Evolutionary conservation across 2,797 vertebrate species (phyloP).

Genomic region (Enteromius mattozi): DNA sequence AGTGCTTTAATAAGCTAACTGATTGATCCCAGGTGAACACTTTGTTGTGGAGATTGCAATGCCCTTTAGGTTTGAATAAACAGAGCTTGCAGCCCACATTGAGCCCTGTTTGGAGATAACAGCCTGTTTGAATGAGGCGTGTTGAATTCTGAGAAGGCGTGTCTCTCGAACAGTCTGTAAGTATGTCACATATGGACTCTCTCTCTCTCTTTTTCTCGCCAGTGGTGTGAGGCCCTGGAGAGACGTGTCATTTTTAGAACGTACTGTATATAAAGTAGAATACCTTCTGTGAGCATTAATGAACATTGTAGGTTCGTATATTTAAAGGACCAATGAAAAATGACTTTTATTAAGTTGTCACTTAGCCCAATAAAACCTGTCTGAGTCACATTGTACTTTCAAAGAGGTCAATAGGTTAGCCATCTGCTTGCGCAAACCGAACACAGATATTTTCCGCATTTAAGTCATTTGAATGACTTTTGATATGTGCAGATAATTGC

Average conservation of each 20-base stretch:
- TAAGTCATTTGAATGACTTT: not conserved
- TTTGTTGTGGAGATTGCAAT: constrained; percentile 66
- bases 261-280: constrained; percentile 33
- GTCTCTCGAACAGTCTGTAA: constrained; percentile 38
- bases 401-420: constrained; percentile 2
- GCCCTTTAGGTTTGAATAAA: constrained; percentile 66
- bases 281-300: constrained; percentile 31
- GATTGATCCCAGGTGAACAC: constrained; percentile 68
- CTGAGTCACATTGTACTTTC: not conserved
- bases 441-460: not conserved
- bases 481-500: not conserved
- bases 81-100: constrained; percentile 46
- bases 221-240: constrained; percentile 31
- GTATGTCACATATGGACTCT: constrained; percentile 37
- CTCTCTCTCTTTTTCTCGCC: constrained; percentile 17
- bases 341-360: constrained; percentile 22
- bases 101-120: constrained; percentile 47
- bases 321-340: constrained; percentile 24
- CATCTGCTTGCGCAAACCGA: not conserved
- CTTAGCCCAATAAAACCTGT: not conserved
- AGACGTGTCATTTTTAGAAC: constrained; percentile 49
- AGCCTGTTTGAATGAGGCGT: constrained; percentile 44
- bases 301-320: constrained; percentile 32
- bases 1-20: constrained; percentile 67
- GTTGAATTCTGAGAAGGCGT: constrained; percentile 40